phyloP scores from a whole-genome alignment of 2,113 vertebrate genomes.

The Toxotes chatareus region DNA sequence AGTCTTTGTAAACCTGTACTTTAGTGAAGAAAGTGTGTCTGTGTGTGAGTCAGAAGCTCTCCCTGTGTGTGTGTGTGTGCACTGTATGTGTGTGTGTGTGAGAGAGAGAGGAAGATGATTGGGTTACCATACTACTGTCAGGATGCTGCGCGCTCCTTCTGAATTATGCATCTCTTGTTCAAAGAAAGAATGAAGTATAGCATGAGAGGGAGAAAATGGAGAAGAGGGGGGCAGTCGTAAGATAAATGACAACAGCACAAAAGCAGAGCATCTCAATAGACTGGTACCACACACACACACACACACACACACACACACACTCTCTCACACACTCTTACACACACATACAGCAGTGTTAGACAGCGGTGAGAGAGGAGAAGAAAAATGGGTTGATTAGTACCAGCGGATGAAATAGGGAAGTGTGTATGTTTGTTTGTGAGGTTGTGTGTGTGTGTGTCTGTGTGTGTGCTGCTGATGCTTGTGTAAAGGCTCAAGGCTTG shows the following conservation, averaged over 20 bases:
- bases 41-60: constrained; percentile 1
- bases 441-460: constrained; percentile 49
- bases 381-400: constrained; percentile 79
- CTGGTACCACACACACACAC: constrained; percentile 41
- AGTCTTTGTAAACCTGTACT: constrained; percentile 35
- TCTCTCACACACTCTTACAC: constrained; percentile 36
- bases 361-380: constrained; percentile 62
- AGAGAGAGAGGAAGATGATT: constrained; percentile 53
- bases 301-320: constrained; percentile 28
- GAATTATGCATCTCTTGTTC: constrained; percentile 79
- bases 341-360: constrained; percentile 25
- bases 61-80: not conserved
- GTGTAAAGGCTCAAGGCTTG: constrained; percentile 44
- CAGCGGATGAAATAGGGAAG: constrained; percentile 53
- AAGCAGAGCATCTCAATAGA: constrained; percentile 76
- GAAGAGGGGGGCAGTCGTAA: constrained; percentile 50
- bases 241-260: constrained; percentile 78
- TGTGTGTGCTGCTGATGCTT: constrained; percentile 34
- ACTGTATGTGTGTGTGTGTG: not conserved
- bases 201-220: constrained; percentile 48
- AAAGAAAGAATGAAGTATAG: constrained; percentile 72
- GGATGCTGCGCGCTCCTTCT: constrained; percentile 56
- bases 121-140: constrained; percentile 63
- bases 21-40: constrained; percentile 2
- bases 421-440: constrained; percentile 55